Base-by-base conservation (phyloP, 2,888 invertebrate genomes). In the Rhaphigaster nebulosa region DNA sequence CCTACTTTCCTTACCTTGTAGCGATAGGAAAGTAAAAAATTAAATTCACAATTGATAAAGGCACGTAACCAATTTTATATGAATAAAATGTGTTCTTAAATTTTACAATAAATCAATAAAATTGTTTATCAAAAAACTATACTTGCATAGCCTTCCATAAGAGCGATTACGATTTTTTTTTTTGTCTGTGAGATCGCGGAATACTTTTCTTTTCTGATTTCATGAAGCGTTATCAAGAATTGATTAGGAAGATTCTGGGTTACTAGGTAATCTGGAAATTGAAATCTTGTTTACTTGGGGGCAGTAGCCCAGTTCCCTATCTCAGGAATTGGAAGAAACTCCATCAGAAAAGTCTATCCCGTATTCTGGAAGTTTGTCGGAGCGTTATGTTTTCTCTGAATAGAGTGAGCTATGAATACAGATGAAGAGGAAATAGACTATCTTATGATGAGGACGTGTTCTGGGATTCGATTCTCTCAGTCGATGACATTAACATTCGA, bases 361-460 rank as follows among this genome's bases (percentile, higher is more conserved):
- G 70, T 76, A 76, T 76, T 76, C 70, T 8, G 38, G 18, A 76
- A 76, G 70, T 76, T 76, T 18, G 70, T 23, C 70, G 70, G 38
- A 23, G 70, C 70, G 70, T 76, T 38, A 76, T 76, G 70, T 76
- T 76, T 76, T 76, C 70, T 10, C 70, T 38, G 70, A 76, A 76
- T 38, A 23, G 70, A 23, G 70, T 38, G 34, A 20, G 70, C 70
- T 76, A 76, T 76, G 70, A 76, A 76, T 76, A 34, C 70, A 76
- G 84, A 84, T n/a, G 45, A 0, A 5, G 12, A 84, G 84, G 84
- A 84, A 84, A 84, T 84, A 50, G 84, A 84, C 84, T 45, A 41
- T 18, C 45, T n/a, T 84, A 50, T 84, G 84, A 45, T 45, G 41
- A 26, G 45, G 84, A 84, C 84, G 84, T 84, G 84, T 12, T 4